These are phyloP conservation scores for Himalopsyche anomala DNA, from an alignment of 2,888 invertebrate genomes.

Conservation along the genomic window DNA sequence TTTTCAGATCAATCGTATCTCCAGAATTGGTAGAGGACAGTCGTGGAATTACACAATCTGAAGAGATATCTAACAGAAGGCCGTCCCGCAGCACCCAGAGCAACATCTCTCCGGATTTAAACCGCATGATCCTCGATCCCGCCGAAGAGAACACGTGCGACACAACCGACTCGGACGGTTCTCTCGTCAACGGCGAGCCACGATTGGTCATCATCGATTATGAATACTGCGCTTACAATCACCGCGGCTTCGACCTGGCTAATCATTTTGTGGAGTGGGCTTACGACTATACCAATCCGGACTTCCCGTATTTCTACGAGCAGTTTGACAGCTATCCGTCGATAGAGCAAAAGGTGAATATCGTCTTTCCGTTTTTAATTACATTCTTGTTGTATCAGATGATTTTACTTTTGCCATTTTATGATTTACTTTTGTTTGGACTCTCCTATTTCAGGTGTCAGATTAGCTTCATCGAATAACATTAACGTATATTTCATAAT, in stretches of 20 bases:
- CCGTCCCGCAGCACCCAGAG: constrained; percentile 67
- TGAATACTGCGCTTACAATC: constrained; percentile 97
- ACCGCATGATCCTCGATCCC: background rate
- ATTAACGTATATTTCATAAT: too few species aligned
- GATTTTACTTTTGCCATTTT: constrained; percentile 5
- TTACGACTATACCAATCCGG: constrained; percentile 89
- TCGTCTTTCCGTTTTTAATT: constrained; percentile 28
- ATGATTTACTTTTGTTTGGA: background rate
- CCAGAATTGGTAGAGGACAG: constrained; percentile 64
- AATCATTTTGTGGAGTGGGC: constrained; percentile 97
- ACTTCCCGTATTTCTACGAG: constrained; percentile 87
- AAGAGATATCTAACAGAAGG: constrained; percentile 66
- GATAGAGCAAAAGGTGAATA: constrained; percentile 85
- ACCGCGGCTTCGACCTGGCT: constrained; percentile 94
- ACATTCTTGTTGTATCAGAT: background rate
- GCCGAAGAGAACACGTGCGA: constrained; percentile 69
- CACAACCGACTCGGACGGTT: constrained; percentile 71
- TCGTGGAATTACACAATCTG: constrained; percentile 59
- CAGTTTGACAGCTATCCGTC: constrained; percentile 84
- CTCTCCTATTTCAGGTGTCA: background rate
- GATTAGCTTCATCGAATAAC: background rate
- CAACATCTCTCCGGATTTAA: constrained; percentile 65
- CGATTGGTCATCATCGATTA: constrained; percentile 91
- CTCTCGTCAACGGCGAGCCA: constrained; percentile 72
- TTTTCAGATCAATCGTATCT: background rate